phyloP scores from a whole-genome alignment of 2,888 invertebrate species.

The Drosophila prostipennis region DNA sequence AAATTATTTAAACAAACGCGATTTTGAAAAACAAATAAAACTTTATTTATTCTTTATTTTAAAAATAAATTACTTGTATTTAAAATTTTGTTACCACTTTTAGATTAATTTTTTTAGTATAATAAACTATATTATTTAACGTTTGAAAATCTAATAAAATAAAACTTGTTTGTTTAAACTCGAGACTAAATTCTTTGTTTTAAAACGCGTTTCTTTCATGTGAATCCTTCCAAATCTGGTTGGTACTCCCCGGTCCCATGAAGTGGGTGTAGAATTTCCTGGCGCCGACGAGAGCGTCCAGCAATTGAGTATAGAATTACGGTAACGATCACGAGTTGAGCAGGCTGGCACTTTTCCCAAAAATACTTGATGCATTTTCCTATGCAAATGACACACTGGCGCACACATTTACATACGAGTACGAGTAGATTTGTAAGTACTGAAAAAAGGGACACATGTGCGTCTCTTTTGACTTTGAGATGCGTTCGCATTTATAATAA shows the following conservation, averaged over 20 bases:
- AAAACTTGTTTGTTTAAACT: too few species aligned
- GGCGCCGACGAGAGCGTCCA: constrained; percentile 77
- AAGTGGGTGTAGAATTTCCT: constrained; percentile 41
- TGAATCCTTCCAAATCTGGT: constrained; percentile 21
- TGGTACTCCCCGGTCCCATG: constrained; percentile 13
- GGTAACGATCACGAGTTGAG: constrained; percentile 42
- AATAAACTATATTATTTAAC: too few species aligned
- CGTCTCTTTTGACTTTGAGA: constrained; percentile 19
- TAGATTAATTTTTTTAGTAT: too few species aligned
- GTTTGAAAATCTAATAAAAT: too few species aligned
- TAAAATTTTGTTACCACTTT: too few species aligned
- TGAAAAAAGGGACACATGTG: constrained; percentile 35
- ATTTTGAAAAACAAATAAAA: too few species aligned
- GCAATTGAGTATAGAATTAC: constrained; percentile 28
- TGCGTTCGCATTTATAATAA: constrained; percentile 63
- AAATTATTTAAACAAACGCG: too few species aligned
- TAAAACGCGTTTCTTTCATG: background rate
- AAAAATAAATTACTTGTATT: too few species aligned
- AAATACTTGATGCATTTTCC: constrained; percentile 36
- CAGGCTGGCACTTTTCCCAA: constrained; percentile 39
- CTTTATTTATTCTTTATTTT: too few species aligned
- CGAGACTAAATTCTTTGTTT: background rate
- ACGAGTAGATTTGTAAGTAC: constrained; percentile 27
- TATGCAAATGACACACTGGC: constrained; percentile 15
- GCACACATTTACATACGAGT: constrained; percentile 28